Evolutionary conservation across 1,140 invertebrate genomes (phyloP).

Genomic region (Cydia fagiglandana): DNA sequence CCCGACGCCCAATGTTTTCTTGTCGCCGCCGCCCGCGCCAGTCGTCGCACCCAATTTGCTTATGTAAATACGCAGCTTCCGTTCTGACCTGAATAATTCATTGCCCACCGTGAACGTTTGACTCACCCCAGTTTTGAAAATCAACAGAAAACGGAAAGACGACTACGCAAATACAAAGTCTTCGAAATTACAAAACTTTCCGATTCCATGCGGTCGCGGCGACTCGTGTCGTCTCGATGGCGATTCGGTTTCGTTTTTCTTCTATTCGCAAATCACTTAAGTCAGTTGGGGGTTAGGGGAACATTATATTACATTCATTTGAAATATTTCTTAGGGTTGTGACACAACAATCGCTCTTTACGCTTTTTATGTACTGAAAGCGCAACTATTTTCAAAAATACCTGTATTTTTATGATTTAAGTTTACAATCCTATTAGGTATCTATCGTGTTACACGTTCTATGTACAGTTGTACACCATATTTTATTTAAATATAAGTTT

Average conservation of each 20-base stretch:
- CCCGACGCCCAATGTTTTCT: constrained; percentile 26
- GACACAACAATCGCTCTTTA: too few relatives aligned
- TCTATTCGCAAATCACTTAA: constrained; percentile 31
- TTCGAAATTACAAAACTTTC: constrained; percentile 49
- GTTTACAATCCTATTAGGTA: too few relatives aligned
- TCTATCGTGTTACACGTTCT: too few relatives aligned
- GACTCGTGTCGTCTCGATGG: constrained; percentile 24
- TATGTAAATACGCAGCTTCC: constrained; percentile 73
- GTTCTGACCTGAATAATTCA: constrained; percentile 70
- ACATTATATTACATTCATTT: not conserved
- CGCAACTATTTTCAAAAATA: too few relatives aligned
- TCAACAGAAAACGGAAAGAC: constrained; percentile 57
- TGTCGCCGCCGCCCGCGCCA: constrained; percentile 34
- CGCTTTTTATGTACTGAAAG: too few relatives aligned
- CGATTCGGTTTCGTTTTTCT: constrained; percentile 39
- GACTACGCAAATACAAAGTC: constrained; percentile 48
- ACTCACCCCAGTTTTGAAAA: constrained; percentile 65
- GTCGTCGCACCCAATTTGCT: constrained; percentile 69
- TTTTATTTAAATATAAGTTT: too few relatives aligned
- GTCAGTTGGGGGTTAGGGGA: not conserved
- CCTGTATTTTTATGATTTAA: too few relatives aligned
- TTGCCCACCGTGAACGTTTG: constrained; percentile 58
- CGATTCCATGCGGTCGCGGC: constrained; percentile 24
- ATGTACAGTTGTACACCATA: too few relatives aligned
- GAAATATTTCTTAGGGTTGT: not conserved